Evolutionary conservation across 1,140 invertebrate species (phyloP), one percentile per base, ranked within the genome.

Genomic region (Carcinoscorpius rotundicauda): DNA sequence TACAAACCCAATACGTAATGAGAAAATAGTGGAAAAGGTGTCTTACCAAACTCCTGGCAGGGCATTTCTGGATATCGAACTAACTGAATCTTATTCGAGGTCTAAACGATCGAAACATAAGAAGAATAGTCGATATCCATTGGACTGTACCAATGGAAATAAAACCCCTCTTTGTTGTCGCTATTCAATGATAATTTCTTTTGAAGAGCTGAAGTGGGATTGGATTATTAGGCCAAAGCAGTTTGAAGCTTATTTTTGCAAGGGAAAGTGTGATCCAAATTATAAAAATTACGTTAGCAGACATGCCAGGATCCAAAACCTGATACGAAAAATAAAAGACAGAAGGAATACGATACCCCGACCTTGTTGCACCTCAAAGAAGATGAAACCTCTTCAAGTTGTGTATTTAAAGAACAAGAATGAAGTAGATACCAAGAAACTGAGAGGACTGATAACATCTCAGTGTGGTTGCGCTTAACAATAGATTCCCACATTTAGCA

Each of bases 161-260:
- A 64, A 49, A 55, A 58, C 50, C 53, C 56, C 56, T n/a, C 49
- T 58, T 11, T 93, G 90, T 74, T 93, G 90, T 72, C 78, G 89
- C 51, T 89, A 92, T 73, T 85, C 85, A 9, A 78, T 93, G 0
- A 86, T 86, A 71, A 85, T 93, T 10, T 86, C 85, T 66, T 93
- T 93, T 73, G 82, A 82, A 49, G 87, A 89, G 51, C 85, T 93
- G 56, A 89, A 89, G 57, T 93, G 89, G 90, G 85, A 90, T 75
- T 92, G 89, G 87, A 91, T 94, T 62, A 82, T 93, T 29, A 80
- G 85, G 59, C 91, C 90, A 0, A 79, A 78, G 8, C 87, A 86
- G 0, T 92, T 91, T 74, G 82, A 90, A 66, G 88, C 89, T 0
- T 89, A 89, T 75, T 92, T 88, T 77, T 93, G 89, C 70, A 85